Conservation (phyloP, 2,113 vertebrate genomes). For the Heteronetta atricapilla region DNA sequence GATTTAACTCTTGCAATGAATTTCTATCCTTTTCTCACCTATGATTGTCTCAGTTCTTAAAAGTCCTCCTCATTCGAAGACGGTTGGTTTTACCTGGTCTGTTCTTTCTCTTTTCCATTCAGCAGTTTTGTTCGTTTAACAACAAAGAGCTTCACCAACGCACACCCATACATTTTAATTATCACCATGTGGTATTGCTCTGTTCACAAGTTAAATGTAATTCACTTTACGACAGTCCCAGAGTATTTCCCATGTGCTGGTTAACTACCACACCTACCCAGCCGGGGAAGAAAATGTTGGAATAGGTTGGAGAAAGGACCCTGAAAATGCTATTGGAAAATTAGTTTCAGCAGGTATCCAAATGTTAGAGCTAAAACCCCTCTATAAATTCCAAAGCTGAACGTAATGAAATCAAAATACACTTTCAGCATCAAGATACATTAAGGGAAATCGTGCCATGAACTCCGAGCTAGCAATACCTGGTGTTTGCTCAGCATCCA, state of each 20-base stretch:
- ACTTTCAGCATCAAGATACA: background rate
- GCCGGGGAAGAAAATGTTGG: accelerated
- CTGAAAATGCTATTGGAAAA: background rate
- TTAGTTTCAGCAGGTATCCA: background rate
- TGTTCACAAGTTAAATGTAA: accelerated
- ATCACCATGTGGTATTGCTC: background rate
- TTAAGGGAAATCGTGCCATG: background rate
- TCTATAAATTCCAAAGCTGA: background rate
- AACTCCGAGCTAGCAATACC: background rate
- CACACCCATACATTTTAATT: background rate
- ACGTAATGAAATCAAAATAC: background rate
- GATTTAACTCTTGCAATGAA: background rate
- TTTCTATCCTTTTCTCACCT: background rate
- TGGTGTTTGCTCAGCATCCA: background rate
- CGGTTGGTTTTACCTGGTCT: background rate
- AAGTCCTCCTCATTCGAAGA: background rate
- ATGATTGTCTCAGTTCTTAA: background rate
- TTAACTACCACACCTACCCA: background rate
- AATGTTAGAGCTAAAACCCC: background rate
- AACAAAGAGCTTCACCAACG: background rate
- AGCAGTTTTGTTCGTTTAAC: background rate
- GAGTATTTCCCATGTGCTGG: background rate
- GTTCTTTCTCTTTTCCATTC: background rate
- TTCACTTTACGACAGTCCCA: background rate
- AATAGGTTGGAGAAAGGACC: background rate